Evolutionary conservation across 2,888 invertebrate genomes (phyloP).

Genomic region (Folsomia manolachei): DNA sequence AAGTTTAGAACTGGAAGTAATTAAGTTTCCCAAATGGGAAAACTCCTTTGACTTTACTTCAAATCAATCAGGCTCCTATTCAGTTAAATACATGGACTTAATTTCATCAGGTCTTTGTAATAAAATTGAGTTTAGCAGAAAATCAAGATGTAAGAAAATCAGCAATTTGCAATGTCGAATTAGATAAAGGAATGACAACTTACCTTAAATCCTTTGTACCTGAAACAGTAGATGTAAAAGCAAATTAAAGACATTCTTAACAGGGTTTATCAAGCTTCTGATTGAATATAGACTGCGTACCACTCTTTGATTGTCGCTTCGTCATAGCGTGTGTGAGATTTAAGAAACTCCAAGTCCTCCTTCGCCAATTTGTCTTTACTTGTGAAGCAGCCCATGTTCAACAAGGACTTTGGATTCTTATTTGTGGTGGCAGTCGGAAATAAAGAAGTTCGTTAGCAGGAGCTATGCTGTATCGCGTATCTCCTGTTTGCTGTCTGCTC

Average conservation of each 20-base stretch:
- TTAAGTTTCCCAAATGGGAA: no score
- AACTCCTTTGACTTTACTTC: no score
- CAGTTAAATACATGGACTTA: no score
- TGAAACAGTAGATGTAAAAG: no score
- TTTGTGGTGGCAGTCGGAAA: conserved; percentile 6
- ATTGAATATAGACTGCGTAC: no score
- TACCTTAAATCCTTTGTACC: conserved; percentile 51
- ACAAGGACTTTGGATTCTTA: background rate
- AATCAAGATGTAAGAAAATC: background rate
- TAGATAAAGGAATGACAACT: no score
- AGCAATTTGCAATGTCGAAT: no score
- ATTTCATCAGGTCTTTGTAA: no score
- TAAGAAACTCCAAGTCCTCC: conserved; percentile 98
- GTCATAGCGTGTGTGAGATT: conserved; percentile 95
- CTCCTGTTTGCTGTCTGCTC: conserved; percentile 13
- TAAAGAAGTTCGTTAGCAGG: conserved; percentile 13
- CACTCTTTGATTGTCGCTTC: conserved; percentile 99
- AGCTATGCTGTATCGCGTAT: background rate
- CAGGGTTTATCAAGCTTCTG: no score
- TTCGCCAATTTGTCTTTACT: conserved; percentile 95
- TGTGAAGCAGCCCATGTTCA: conserved; percentile 83
- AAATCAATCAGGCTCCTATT: no score
- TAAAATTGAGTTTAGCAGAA: background rate
- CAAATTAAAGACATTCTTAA: no score
- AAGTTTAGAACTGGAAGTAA: no score